A percentile compares a stretch with the other conserved stretches of the same genome.
These are phyloP conservation scores for Melanotaenia maccullochi DNA, from an alignment of 2,797 vertebrate species.

Conservation along the genomic window DNA sequence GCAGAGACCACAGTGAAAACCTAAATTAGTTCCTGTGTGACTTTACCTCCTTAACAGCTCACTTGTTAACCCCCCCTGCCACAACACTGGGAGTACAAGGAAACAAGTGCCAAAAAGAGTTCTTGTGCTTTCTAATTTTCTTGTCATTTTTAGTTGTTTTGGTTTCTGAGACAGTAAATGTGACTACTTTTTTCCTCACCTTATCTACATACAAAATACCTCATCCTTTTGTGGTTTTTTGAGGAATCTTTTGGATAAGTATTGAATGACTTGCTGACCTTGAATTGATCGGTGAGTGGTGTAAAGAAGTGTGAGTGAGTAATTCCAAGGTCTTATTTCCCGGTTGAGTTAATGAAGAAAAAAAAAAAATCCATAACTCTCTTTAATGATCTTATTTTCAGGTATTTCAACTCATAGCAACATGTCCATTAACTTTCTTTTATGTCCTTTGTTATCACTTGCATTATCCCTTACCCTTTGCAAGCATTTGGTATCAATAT, in stretches of 20 bases:
- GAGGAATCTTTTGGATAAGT: conserved; percentile 42
- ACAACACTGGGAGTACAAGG: conserved; percentile 16
- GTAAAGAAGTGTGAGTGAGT: conserved; percentile 46
- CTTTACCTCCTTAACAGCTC: conserved; percentile 73
- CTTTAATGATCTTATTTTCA: conserved; percentile 46
- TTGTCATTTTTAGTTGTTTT: neutral
- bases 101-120: conserved; percentile 30
- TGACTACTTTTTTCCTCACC: conserved; percentile 27
- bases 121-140: conserved; percentile 51
- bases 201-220: conserved; percentile 45
- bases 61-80: conserved; percentile 60
- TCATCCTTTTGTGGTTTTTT: conserved; percentile 18
- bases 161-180: conserved; percentile 4
- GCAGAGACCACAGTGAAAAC: conserved; percentile 67
- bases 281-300: conserved; percentile 65
- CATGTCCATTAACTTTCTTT: conserved; percentile 37
- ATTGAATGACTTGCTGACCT: conserved; percentile 59
- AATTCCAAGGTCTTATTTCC: conserved; percentile 42
- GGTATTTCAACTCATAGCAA: conserved; percentile 23
- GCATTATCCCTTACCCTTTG: neutral
- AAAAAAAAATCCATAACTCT: conserved; percentile 40
- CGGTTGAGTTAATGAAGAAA: conserved; percentile 27
- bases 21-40: conserved; percentile 82
- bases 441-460: neutral
- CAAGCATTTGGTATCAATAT: no score